These are phyloP conservation scores for Drosophila miranda DNA, from an alignment of 1,140 invertebrate genomes.

Conservation along the genomic window DNA sequence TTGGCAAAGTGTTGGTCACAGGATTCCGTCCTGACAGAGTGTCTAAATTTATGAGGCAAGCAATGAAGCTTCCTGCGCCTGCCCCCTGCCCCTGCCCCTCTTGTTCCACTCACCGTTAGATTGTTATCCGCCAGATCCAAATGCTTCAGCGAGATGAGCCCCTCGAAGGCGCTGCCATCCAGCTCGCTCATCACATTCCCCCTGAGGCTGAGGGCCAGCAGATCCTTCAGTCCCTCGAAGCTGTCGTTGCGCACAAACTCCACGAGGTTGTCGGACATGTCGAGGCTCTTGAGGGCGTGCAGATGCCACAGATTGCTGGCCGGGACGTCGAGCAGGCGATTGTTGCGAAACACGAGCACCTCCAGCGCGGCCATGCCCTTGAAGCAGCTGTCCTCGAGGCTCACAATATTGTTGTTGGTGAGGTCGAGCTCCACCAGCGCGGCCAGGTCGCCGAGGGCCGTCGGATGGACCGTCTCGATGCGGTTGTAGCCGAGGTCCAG, in stretches of 20 bases:
- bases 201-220: slow-evolving; percentile 86
- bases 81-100: neutral
- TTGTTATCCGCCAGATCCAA: slow-evolving; percentile 92
- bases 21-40: slow-evolving; percentile 68
- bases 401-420: slow-evolving; percentile 89
- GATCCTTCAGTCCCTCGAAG: slow-evolving; percentile 86
- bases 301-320: slow-evolving; percentile 86
- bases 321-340: slow-evolving; percentile 90
- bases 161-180: slow-evolving; percentile 87
- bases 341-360: slow-evolving; percentile 88
- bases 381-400: slow-evolving; percentile 87
- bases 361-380: slow-evolving; percentile 87
- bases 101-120: slow-evolving; percentile 84
- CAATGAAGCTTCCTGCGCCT: neutral
- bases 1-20: slow-evolving; percentile 73
- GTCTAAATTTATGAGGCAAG: slow-evolving; percentile 64
- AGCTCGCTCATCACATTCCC: slow-evolving; percentile 89
- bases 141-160: slow-evolving; percentile 86
- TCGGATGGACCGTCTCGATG: slow-evolving; percentile 87
- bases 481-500: slow-evolving; percentile 91
- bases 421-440: slow-evolving; percentile 89
- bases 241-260: slow-evolving; percentile 86
- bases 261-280: slow-evolving; percentile 89
- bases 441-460: slow-evolving; percentile 88
- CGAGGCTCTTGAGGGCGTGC: slow-evolving; percentile 86